phyloP scores from a whole-genome alignment of 2,888 invertebrate species.

The Alviniconcha strummeri region DNA sequence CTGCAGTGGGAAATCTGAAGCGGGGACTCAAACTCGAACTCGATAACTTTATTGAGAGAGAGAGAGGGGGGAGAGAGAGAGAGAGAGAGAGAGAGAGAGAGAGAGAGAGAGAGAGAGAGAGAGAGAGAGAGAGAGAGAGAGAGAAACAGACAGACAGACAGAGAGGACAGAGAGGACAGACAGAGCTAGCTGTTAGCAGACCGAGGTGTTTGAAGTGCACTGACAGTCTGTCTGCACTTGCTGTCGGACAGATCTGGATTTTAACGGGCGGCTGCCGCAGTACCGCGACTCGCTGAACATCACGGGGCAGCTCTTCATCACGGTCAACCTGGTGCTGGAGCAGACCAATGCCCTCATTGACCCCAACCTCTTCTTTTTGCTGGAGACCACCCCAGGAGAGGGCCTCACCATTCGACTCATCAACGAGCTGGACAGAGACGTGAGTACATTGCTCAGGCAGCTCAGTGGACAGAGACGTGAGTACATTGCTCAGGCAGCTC shows the following conservation, averaged over 20 bases:
- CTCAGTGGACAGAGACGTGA: conserved; percentile 51
- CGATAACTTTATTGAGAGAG: neutral
- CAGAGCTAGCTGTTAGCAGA: neutral
- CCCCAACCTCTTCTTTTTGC: conserved; percentile 45
- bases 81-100: neutral
- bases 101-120: neutral
- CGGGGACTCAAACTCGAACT: neutral
- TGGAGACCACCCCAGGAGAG: conserved; percentile 36
- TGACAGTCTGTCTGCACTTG: neutral
- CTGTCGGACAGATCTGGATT: conserved; percentile 5
- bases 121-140: neutral
- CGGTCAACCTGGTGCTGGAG: conserved; percentile 22
- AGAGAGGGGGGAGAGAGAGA: neutral
- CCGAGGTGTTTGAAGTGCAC: neutral
- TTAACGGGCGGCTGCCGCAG: neutral
- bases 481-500: conserved; percentile 27
- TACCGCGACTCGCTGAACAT: conserved; percentile 20
- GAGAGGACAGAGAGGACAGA: neutral
- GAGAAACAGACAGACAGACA: neutral
- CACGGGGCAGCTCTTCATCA: conserved; percentile 3
- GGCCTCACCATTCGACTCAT: conserved; percentile 50
- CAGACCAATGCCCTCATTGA: conserved; percentile 33
- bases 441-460: conserved; percentile 40
- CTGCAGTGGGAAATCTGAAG: neutral
- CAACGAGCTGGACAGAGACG: conserved; percentile 73